These are phyloP conservation scores for Eilema griseolum DNA, from an alignment of 2,888 invertebrate genomes.

Conservation along the genomic window DNA sequence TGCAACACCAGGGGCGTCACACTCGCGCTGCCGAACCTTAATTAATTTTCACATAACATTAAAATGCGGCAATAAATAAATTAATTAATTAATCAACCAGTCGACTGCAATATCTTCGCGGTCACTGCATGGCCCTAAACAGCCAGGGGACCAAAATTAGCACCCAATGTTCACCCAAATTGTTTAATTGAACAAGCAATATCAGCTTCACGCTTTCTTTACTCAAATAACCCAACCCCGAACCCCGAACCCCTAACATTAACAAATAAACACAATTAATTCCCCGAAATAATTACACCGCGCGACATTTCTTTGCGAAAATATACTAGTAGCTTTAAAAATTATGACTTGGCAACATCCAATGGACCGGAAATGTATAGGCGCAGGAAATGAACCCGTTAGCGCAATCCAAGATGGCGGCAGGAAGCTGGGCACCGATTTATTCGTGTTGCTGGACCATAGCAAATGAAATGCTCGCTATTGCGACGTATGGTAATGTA, in stretches of 20 bases:
- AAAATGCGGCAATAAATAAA: neutral
- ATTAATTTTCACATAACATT: neutral
- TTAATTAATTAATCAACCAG: neutral
- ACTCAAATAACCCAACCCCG: constrained; percentile 35
- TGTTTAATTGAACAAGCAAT: constrained; percentile 47
- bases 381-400: constrained; percentile 86
- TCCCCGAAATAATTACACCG: constrained; percentile 38
- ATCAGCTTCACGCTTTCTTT: constrained; percentile 42
- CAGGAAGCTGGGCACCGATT: constrained; percentile 71
- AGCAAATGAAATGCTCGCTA: constrained; percentile 55
- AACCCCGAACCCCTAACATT: constrained; percentile 33
- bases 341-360: constrained; percentile 80
- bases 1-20: too few species aligned
- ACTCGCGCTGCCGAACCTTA: too few species aligned
- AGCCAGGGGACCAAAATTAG: constrained; percentile 35
- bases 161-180: constrained; percentile 46
- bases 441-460: constrained; percentile 72
- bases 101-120: neutral
- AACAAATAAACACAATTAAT: constrained; percentile 54
- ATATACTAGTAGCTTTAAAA: constrained; percentile 61
- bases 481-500: constrained; percentile 55
- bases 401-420: constrained; percentile 84
- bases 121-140: constrained; percentile 18
- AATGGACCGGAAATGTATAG: constrained; percentile 83
- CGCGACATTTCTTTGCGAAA: constrained; percentile 48